Evolutionary conservation across 2,888 invertebrate species (phyloP), one percentile per base, ranked within the genome.

Genomic region (Tethea ocularis): DNA sequence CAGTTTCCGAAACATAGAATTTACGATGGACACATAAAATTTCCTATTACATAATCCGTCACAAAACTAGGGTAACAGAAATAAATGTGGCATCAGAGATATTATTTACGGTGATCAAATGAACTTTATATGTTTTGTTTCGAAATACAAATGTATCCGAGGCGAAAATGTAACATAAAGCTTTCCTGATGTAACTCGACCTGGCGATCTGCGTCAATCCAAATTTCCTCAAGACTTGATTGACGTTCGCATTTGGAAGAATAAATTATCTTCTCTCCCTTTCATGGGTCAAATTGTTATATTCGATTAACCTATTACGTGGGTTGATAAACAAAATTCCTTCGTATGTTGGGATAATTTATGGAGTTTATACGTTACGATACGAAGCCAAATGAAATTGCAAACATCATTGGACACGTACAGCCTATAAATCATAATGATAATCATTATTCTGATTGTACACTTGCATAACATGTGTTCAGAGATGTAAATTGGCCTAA

Each of bases 291-390:
- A 83, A 71, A 78, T 78, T 75, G 71, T 77, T 74, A 82, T 82
- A 82, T 80, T 77, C 81, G 82, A 87, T 86, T 88, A 84, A 81
- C 77, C 78, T 79, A 75, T 74, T 72, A 70, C 69, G 67, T 62
- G 68, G 71, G 67, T 77, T 75, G 78, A 75, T 76, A 77, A 83
- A 72, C 68, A 65, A 72, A 73, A 74, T 77, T 79, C 67, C 74
- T 75, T 74, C 64, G 70, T 66, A 46, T 10, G 46, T 70, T 70
- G 56, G 56, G 61, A 74, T 76, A 75, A 80, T 82, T 75, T 74
- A 80, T 80, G 70, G 60, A 61, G 10, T 20, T 46, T 20, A 46
- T n/a, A 46, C 20, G n/a, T n/a, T 60, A 59, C 64, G 56, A 62
- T 63, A 61, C 57, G 67, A 68, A 64, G 59, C 64, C 64, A 64